phyloP scores from a whole-genome alignment of 2,888 invertebrate species.

The Hartigia nigra region DNA sequence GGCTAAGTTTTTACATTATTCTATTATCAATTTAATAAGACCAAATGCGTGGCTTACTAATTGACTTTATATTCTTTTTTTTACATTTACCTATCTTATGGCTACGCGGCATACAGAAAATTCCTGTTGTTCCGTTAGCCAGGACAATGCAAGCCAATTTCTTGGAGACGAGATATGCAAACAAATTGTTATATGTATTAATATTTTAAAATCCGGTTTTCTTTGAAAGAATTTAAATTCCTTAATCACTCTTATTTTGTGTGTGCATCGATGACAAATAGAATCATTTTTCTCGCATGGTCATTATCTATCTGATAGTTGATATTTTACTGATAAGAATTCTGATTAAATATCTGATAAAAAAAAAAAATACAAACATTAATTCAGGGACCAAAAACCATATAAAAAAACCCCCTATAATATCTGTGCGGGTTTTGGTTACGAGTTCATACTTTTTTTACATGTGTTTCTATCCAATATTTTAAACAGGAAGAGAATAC shows the following conservation, averaged over 20 bases:
- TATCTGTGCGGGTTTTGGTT: no score
- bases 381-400: no score
- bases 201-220: background rate
- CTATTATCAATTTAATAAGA: background rate
- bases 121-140: background rate
- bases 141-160: background rate
- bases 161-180: background rate
- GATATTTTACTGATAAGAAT: background rate
- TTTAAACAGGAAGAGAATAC: background rate
- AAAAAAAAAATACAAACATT: no score
- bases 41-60: background rate
- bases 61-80: background rate
- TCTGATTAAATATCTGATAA: no score
- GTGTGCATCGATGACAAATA: background rate
- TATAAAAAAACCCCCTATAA: no score
- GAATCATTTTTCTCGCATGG: background rate
- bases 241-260: background rate
- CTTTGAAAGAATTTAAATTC: background rate
- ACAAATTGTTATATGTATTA: background rate
- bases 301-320: background rate
- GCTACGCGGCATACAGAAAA: background rate
- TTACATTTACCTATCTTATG: background rate
- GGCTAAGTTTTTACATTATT: background rate
- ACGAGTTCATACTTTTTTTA: no score
- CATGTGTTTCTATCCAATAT: no score